phyloP scores from a whole-genome alignment of 2,797 vertebrate species.

The Aplochiton taeniatus region DNA sequence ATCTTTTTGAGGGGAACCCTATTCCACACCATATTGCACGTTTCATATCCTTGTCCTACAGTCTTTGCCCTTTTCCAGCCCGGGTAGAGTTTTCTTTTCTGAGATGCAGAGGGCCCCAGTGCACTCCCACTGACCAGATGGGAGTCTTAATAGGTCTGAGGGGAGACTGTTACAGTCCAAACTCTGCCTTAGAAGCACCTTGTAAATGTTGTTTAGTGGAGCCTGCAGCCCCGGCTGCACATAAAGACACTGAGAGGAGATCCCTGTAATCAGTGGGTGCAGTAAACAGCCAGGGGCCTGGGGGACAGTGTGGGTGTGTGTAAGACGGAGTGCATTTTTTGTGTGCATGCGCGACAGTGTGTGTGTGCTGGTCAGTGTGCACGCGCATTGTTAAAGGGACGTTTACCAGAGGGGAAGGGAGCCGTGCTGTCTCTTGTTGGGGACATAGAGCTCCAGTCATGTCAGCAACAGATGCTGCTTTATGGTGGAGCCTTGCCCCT shows the following conservation, averaged over 20 bases:
- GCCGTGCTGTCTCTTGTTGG: too few species aligned
- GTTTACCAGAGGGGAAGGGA: too few species aligned
- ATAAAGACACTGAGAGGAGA: neutral
- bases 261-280: slow-evolving; percentile 1
- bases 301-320: neutral
- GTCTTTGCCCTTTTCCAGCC: too few species aligned
- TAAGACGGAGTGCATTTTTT: neutral
- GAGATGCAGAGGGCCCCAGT: too few species aligned
- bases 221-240: neutral
- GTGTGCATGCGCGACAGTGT: neutral
- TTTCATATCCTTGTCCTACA: too few species aligned
- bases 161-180: slow-evolving; percentile 8
- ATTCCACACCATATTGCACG: too few species aligned
- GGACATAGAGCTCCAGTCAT: slow-evolving; percentile 41
- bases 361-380: neutral
- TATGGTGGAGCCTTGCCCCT: slow-evolving; percentile 32
- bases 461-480: slow-evolving; percentile 59
- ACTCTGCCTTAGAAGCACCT: slow-evolving; percentile 19
- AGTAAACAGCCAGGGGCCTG: neutral
- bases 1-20: too few species aligned
- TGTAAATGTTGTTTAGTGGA: slow-evolving; percentile 17
- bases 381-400: too few species aligned
- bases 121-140: neutral
- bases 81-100: too few species aligned
- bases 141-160: slow-evolving; percentile 14